Evolutionary conservation across 2,888 invertebrate genomes (phyloP), one percentile per base, ranked within the genome.

Genomic region (Tubulanus polymorphus): DNA sequence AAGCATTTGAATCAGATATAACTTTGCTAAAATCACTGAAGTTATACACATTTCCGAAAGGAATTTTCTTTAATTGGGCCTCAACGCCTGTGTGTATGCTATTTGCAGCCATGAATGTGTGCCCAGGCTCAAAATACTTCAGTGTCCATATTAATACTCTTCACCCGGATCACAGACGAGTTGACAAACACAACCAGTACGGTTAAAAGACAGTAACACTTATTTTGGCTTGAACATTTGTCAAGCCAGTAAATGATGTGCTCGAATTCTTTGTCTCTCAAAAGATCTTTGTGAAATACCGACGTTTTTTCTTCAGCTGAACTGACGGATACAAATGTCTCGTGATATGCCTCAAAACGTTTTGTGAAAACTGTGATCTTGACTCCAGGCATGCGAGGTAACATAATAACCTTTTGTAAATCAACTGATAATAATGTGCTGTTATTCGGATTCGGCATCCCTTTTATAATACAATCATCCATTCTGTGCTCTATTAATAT

Each of bases 191-290:
- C 10, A 3, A 58, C 48, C 27, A 58, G 6, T 5, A 54, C 28
- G 15, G 56, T 53, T 5, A 54, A 54, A 5, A 57, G 41, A 23
- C 20, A 32, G 56, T 57, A 59, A 37, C 57, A 54, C 49, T 59
- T 59, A 51, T 60, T 60, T 47, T 61, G 61, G 8, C 55, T 56
- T 51, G n/a, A n/a, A n/a, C n/a, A n/a, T n/a, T n/a, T n/a, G n/a
- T n/a, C n/a, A n/a, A n/a, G n/a, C n/a, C n/a, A 57, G 37, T 37
- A 55, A 12, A 59, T 48, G 12, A 59, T 41, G 46, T 59, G 55
- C 28, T 47, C 37, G 18, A n/a, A 18, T 29, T 60, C 60, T 26
- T 53, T 29, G 20, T 49, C 55, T 12, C 30, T 26, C 32, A 49
- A 25, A 25, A 60, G 27, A 26, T 46, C 47, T 45, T 15, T 55